phyloP scores from a whole-genome alignment of 2,113 vertebrate species.

The Phalacrocorax aristotelis region DNA sequence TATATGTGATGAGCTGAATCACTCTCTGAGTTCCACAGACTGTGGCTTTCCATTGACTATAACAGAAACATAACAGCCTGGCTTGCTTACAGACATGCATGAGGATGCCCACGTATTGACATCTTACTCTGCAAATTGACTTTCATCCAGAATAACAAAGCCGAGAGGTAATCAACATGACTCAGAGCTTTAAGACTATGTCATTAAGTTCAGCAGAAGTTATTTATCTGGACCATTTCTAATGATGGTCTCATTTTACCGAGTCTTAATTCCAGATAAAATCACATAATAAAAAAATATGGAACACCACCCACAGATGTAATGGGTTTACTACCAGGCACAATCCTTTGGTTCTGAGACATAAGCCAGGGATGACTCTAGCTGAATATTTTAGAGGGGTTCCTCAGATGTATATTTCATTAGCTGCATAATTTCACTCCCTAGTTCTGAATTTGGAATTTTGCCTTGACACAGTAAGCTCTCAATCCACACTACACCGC shows the following conservation, averaged over 20 bases:
- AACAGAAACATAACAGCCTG: background rate
- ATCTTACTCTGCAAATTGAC: background rate
- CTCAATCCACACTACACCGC: accelerated
- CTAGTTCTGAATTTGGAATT: background rate
- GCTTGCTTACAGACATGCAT: background rate
- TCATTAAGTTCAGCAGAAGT: background rate
- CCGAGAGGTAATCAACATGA: background rate
- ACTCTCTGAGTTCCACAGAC: background rate
- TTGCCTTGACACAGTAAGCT: background rate
- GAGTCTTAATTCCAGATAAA: background rate
- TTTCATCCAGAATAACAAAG: background rate
- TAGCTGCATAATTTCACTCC: background rate
- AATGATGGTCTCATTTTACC: background rate
- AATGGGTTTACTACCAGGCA: background rate
- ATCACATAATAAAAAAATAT: background rate
- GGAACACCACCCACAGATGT: accelerated
- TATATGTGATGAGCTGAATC: background rate
- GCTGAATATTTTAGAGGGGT: background rate
- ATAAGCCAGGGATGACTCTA: background rate
- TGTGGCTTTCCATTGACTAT: background rate
- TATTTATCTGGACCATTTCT: background rate
- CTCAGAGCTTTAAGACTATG: background rate
- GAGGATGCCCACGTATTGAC: background rate
- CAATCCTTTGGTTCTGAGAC: background rate
- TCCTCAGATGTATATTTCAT: slow-evolving; percentile 18